Evolutionary conservation across 2,797 vertebrate species (phyloP), one percentile per base, ranked within the genome.

Genomic region (Typhlichthys subterraneus): DNA sequence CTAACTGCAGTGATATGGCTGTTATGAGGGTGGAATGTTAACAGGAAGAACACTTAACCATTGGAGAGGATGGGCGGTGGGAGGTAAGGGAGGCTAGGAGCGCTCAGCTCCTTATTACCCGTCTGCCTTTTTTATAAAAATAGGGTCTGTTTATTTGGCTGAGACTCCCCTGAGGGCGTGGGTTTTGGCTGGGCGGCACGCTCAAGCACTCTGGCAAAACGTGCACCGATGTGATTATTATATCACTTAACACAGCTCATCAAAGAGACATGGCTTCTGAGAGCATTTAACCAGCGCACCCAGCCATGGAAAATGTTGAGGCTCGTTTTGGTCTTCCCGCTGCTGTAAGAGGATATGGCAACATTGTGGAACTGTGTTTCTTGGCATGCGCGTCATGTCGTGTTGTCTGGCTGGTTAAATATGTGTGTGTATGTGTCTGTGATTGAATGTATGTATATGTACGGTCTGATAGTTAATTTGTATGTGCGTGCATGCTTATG

Each of bases 131-230:
- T 77, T 61, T 86, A 81, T 61, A 77, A 84, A 88, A 90, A 91
- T 48, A n/a, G 50, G 75, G 85, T 88, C 79, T 85, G 80, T 90
- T 90, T 91, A 86, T 91, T 89, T 88, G 81, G 63, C 68, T 66
- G 70, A 72, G 71, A 52, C 49, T 80, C 65, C 73, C 79, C 12
- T 67, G 23, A 65, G 69, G 80, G 60, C 70, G 67, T 50, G 69
- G 68, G 33, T 72, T 63, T 73, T 79, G 70, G 67, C 49, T 49
- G 64, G 67, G 75, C 76, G 73, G 59, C 63, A 54, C 63, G 73
- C 67, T 53, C 76, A 71, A 82, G 79, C 80, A 65, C 73, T 86
- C 67, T 72, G 75, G 73, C 65, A 73, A 75, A 75, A 79, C 42
- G 45, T 62, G 73, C 17, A 47, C 64, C 70, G 51, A 67, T 72